Evolutionary conservation across 30 jellyfish, hydroid and myxozoan species (phyloP), one percentile per base, ranked within the genome.

Genomic region (Aurelia aurita complex sp. Pacific): DNA sequence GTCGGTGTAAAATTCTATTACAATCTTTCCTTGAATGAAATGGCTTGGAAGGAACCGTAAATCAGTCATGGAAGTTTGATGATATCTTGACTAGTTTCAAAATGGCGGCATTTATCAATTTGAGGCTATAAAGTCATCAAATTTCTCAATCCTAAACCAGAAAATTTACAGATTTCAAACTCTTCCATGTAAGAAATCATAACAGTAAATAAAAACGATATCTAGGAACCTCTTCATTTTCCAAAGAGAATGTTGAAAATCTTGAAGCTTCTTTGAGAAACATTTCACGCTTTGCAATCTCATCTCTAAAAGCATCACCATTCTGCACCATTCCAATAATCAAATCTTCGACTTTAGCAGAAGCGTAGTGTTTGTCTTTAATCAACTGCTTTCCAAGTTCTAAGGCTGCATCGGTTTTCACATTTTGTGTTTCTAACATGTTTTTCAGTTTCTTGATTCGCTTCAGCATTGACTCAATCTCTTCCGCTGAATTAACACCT

Each of bases 371-470:
- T 17, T 29, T 16, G 36, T 82, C 91, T 1, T 38, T 29, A 33
- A 82, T 38, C 36, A 82, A 72, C 73, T 82, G 91, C 11, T 65
- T 38, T 57, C 91, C 91, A 57, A 82, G 85, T 53, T 82, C 81
- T 29, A 82, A 59, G 7, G 75, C 85, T 8, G 85, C 69, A 5
- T 69, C 71, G 35, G 71, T 68, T 51, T 82, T 82, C 43, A 65
- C 74, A 2, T 65, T 61, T 52, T 82, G 91, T 5, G 85, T 68
- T 57, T 82, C 91, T 35, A 71, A 18, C 85, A 71, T 82, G 35
- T 59, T 82, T 53, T 52, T 63, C 80, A 82, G 79, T 38, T 82
- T 82, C 9, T 68, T 77, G 12, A 82, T 68, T 4, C 91, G 78
- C 63, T 75, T 82, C 19, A 76, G 36, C 71, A 82, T 23, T 19